These are phyloP conservation scores for Alcedo atthis DNA, from an alignment of 2,797 vertebrate species.

Conservation along the genomic window DNA sequence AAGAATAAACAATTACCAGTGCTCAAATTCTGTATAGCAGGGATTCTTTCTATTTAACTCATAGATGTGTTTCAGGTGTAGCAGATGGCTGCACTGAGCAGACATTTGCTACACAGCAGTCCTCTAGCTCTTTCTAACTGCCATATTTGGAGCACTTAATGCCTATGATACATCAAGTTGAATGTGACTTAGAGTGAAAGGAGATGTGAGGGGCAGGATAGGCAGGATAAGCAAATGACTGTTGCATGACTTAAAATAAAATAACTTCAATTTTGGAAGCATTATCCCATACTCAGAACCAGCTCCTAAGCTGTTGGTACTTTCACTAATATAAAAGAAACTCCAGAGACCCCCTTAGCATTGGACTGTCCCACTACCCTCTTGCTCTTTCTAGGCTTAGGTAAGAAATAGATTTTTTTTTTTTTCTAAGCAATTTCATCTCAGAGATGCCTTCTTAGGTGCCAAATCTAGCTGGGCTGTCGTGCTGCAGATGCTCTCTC, in stretches of 20 bases:
- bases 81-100: background rate
- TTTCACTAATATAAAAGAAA: background rate
- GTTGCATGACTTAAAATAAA: background rate
- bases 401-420: background rate
- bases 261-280: constrained; percentile 14
- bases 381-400: background rate
- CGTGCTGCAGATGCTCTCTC: background rate
- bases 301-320: background rate
- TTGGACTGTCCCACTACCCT: background rate
- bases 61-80: constrained; percentile 10
- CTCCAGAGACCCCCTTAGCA: background rate
- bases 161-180: background rate
- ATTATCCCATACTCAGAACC: background rate
- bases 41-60: constrained; percentile 46
- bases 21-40: constrained; percentile 53
- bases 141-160: constrained; percentile 66
- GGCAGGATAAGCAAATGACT: background rate
- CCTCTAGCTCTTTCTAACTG: constrained; percentile 23
- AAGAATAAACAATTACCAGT: constrained; percentile 16
- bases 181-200: background rate
- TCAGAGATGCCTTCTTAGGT: background rate
- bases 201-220: background rate
- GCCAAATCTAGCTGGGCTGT: background rate
- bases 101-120: background rate
- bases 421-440: background rate